Evolutionary conservation across 1,140 invertebrate species (phyloP), one percentile per base, ranked within the genome.

Genomic region (Diorhabda elongata): DNA sequence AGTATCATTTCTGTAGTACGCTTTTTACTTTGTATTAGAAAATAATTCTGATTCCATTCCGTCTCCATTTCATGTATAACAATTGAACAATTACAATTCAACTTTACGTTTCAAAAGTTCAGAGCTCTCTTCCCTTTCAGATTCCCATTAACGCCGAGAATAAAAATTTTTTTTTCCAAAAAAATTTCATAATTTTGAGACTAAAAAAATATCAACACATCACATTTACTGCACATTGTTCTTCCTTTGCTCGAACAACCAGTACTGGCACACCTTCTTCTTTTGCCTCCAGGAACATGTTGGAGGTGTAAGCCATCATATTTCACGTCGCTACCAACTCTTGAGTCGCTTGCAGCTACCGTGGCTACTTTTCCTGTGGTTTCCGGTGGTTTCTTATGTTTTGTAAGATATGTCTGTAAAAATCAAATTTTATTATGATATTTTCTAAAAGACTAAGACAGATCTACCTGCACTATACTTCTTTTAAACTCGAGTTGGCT

Each of bases 401-500:
- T 26, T 26, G 26, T 26, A 26, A 26, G 26, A 26, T 26, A 26
- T 26, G 26, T 26, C 26, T 2, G 26, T 26, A 26, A 26, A 26
- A 26, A 26, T 26, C 26, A n/a, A 59, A 59, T 11, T 26, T 26
- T 41, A 26, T 26, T 2, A 11, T 59, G 58, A 11, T 11, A 26
- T 11, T 26, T 59, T 59, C 58, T 41, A 59, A 26, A n/a, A 59
- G 41, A 59, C 42, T 64, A 5, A 72, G 26, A 26, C 0, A 26
- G 0, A 26, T 26, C 26, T 26, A 26, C 26, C 26, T 26, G 26
- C 26, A 26, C 75, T 56, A 78, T 74, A 66, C 73, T 63, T 61
- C 73, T 42, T 47, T 72, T 44, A 69, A 77, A 78, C n/a, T 76
- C 61, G 44, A 76, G 69, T 65, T 78, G 75, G 44, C 42, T 66